Percentiles rank a stretch among this genome's conserved stretches.
Evolutionary conservation across 2,888 invertebrate species (phyloP).

Genomic region (Synergus umbraculus): DNA sequence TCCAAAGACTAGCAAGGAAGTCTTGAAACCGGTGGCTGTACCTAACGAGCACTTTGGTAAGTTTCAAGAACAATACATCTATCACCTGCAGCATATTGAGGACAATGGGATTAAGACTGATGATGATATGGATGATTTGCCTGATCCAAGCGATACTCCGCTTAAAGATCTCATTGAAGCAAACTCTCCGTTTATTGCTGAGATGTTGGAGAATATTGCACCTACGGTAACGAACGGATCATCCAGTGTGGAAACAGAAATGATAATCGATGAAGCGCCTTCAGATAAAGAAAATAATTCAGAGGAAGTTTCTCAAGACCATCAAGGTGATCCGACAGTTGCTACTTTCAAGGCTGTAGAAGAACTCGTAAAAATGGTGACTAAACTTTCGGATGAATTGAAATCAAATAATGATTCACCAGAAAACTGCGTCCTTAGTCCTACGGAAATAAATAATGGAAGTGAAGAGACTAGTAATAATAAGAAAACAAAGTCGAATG

Average conservation of each 20-base stretch:
- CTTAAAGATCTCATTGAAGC: slow-evolving; percentile 68
- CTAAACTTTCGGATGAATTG: slow-evolving; percentile 57
- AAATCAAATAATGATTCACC: slow-evolving; percentile 36
- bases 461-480: slow-evolving; percentile 31
- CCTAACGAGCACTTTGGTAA: slow-evolving; percentile 62
- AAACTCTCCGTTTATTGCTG: slow-evolving; percentile 64
- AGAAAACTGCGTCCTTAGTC: slow-evolving; percentile 4
- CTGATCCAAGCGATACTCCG: slow-evolving; percentile 61
- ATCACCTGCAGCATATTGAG: slow-evolving; percentile 68
- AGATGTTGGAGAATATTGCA: slow-evolving; percentile 59
- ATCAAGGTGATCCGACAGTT: slow-evolving; percentile 32
- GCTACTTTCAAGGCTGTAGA: slow-evolving; percentile 58
- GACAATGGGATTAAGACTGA: slow-evolving; percentile 63
- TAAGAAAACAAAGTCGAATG: not conserved
- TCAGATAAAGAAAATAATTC: not conserved
- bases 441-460: slow-evolving; percentile 33
- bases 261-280: slow-evolving; percentile 3
- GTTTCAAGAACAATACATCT: slow-evolving; percentile 71
- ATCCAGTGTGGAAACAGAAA: slow-evolving; percentile 32
- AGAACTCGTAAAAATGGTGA: slow-evolving; percentile 60
- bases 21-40: slow-evolving; percentile 48
- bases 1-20: slow-evolving; percentile 51
- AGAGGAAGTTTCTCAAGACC: not conserved
- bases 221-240: slow-evolving; percentile 52
- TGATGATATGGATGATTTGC: slow-evolving; percentile 52